Evolutionary conservation across 2,888 invertebrate species (phyloP).

Genomic region (Rhagonycha fulva): DNA sequence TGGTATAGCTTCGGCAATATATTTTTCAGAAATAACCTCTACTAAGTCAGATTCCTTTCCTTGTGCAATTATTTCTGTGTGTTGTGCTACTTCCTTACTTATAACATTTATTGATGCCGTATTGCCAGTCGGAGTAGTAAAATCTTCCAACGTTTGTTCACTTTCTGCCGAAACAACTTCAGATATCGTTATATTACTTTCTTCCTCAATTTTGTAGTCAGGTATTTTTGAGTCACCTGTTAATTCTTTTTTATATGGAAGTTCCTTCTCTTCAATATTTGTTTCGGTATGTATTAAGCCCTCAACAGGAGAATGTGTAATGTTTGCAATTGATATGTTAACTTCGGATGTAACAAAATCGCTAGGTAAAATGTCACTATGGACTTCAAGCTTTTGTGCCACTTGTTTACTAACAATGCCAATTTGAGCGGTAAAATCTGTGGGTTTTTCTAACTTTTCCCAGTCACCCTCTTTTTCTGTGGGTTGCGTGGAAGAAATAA

Average conservation of each 20-base stretch:
- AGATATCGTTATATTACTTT: slow-evolving; percentile 48
- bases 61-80: slow-evolving; percentile 22
- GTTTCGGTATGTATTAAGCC: slow-evolving; percentile 47
- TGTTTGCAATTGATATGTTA: slow-evolving; percentile 38
- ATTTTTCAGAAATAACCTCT: slow-evolving; percentile 38
- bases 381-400: slow-evolving; percentile 50
- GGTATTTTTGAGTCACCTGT: neutral
- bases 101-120: neutral
- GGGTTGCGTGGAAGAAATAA: slow-evolving; percentile 56
- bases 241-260: neutral
- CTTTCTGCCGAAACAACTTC: slow-evolving; percentile 59
- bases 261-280: slow-evolving; percentile 47
- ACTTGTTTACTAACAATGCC: slow-evolving; percentile 46
- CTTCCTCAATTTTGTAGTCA: slow-evolving; percentile 42
- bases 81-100: slow-evolving; percentile 43
- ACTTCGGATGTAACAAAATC: slow-evolving; percentile 38
- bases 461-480: slow-evolving; percentile 58
- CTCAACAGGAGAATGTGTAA: slow-evolving; percentile 46
- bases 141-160: slow-evolving; percentile 51
- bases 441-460: slow-evolving; percentile 45
- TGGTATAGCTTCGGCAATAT: slow-evolving; percentile 46
- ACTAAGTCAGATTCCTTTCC: neutral
- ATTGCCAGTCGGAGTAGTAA: slow-evolving; percentile 41
- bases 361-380: slow-evolving; percentile 32
- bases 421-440: slow-evolving; percentile 44